Evolutionary conservation across 2,797 vertebrate genomes (phyloP).

Genomic region (Pampus argenteus): DNA sequence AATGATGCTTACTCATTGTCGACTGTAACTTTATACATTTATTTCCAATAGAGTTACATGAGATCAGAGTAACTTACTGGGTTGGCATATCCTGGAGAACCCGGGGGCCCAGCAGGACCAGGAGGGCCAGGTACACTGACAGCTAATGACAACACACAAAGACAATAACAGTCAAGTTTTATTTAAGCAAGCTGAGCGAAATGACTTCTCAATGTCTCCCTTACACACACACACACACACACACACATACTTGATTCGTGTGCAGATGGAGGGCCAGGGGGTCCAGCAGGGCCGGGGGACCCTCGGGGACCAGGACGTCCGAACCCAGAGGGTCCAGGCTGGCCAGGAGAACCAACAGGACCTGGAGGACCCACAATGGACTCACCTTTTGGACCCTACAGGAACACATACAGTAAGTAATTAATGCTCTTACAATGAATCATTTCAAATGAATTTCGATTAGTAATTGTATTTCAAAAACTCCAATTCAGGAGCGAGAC

Average conservation of each 20-base stretch:
- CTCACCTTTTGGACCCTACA: conserved; percentile 94
- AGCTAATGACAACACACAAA: conserved; percentile 64
- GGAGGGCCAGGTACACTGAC: conserved; percentile 88
- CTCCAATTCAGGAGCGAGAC: neutral
- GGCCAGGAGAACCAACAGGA: conserved; percentile 88
- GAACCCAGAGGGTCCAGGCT: conserved; percentile 87
- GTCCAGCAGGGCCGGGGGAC: conserved; percentile 89
- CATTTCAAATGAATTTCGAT: neutral
- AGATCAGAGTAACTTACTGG: conserved; percentile 80
- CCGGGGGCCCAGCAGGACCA: conserved; percentile 91
- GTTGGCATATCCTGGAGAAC: conserved; percentile 85
- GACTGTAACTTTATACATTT: neutral
- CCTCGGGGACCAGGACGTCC: conserved; percentile 89
- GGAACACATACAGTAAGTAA: neutral
- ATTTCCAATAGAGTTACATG: neutral
- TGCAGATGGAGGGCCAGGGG: conserved; percentile 84
- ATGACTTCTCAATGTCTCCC: neutral
- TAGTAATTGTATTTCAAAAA: neutral
- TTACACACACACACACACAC: conserved; percentile 67
- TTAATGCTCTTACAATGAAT: neutral
- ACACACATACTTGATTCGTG: conserved; percentile 83
- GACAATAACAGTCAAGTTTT: neutral
- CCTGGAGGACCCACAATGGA: conserved; percentile 89
- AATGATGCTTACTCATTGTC: neutral
- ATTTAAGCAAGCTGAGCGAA: neutral